Conservation (phyloP, 1,140 invertebrate genomes). For the Drosophila subpulchrella region DNA sequence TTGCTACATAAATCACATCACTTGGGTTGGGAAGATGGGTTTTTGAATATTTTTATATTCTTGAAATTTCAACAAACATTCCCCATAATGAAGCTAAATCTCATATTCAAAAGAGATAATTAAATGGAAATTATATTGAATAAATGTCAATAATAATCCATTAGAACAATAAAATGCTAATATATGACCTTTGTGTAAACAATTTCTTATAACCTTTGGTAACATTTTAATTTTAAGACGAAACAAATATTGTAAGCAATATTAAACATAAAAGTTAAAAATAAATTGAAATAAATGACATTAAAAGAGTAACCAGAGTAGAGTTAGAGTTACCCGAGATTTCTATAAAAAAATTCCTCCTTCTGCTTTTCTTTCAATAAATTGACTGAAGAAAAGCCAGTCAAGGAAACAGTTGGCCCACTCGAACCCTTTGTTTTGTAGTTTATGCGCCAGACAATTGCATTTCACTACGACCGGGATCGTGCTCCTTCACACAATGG, state of each 20-base stretch:
- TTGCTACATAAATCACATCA: neutral
- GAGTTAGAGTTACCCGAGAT: neutral
- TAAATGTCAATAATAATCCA: too few relatives aligned
- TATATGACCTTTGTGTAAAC: too few relatives aligned
- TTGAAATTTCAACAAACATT: too few relatives aligned
- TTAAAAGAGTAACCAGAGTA: neutral
- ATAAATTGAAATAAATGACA: neutral
- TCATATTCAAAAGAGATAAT: too few relatives aligned
- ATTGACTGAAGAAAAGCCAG: conserved; percentile 25
- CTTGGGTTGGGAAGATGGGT: neutral
- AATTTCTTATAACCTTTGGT: too few relatives aligned
- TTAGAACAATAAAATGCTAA: too few relatives aligned
- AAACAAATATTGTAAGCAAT: too few relatives aligned
- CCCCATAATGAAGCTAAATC: too few relatives aligned
- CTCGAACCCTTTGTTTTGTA: conserved; percentile 13
- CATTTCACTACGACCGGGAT: conserved; percentile 12
- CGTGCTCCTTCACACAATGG: conserved; percentile 30
- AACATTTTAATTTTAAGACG: too few relatives aligned
- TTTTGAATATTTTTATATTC: too few relatives aligned
- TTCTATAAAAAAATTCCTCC: neutral
- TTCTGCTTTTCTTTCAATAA: conserved; percentile 13
- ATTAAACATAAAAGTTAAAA: neutral
- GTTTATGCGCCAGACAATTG: conserved; percentile 51
- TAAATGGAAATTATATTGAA: too few relatives aligned
- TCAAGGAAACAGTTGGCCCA: neutral